Percentiles rank a stretch among this genome's conserved stretches.
Conservation (phyloP, 2,797 vertebrate genomes). For the Halcyon chelicuti region DNA sequence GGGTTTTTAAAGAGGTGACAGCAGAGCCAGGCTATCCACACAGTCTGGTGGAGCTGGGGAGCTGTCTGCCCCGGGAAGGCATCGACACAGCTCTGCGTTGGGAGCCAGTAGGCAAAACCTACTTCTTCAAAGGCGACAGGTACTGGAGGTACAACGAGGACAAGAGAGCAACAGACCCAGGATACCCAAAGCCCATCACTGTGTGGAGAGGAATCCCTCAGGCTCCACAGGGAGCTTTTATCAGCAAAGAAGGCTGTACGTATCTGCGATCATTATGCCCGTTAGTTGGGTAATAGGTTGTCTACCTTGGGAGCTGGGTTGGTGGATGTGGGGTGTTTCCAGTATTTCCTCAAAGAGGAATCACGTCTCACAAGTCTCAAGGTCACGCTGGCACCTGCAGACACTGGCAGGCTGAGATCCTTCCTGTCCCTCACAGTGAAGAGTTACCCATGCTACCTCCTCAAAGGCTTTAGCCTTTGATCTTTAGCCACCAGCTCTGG, state of each 20-base stretch:
- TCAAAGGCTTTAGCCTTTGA: no score
- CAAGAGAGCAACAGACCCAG: conserved; percentile 88
- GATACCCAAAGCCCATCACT: conserved; percentile 94
- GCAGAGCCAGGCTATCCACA: conserved; percentile 95
- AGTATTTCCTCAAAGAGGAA: background rate
- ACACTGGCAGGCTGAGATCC: background rate
- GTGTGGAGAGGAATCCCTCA: conserved; percentile 96
- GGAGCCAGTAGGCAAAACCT: conserved; percentile 96
- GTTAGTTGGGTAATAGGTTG: background rate
- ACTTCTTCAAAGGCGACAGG: conserved; percentile 97
- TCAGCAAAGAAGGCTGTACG: conserved; percentile 97
- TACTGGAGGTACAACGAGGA: conserved; percentile 99
- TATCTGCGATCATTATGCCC: conserved; percentile 25
- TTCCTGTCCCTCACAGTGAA: background rate
- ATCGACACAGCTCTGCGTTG: conserved; percentile 95
- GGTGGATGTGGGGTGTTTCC: background rate
- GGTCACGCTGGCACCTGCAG: background rate
- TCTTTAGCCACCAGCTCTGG: background rate
- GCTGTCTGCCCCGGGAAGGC: conserved; percentile 90
- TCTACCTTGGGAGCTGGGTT: background rate
- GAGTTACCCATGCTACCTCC: no score
- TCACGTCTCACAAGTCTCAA: background rate
- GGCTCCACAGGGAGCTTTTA: conserved; percentile 94
- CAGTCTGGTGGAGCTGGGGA: conserved; percentile 91
- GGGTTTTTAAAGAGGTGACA: conserved; percentile 96